Evolutionary conservation across 92 coral and sea anemone species (phyloP), one percentile per base, ranked within the genome.

Genomic region (Siderastrea radians): DNA sequence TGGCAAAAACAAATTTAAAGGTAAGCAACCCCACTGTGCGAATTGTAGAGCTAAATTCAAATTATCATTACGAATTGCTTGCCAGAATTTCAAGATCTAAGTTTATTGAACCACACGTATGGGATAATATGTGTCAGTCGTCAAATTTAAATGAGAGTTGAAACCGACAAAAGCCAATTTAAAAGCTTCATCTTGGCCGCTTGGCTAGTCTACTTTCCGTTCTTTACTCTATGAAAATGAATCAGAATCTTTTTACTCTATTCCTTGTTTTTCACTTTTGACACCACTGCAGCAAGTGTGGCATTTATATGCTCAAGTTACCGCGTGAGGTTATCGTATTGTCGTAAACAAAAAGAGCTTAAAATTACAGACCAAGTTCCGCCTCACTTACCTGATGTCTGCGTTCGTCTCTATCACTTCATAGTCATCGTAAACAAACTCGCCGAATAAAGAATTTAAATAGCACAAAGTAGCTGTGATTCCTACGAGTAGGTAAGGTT

Each of bases 361-460:
- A 38, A 76, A 26, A 67, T 38, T 66, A 13, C 49, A 80, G 65
- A 43, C 50, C 2, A 15, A 10, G 53, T 52, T 66, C 43, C 16
- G 47, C 14, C 45, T 4, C 62, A 55, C 96, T 78, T 82, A 95
- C 98, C 95, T 90, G 12, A 96, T 14, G 52, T 96, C 98, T 3
- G 80, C 69, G 88, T 96, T 96, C 19, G 94, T 90, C 72, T 89
- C 93, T 43, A 96, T 90, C 0, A 90, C 98, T 82, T 92, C 97
- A 53, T 84, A 89, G 72, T 96, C 98, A 72, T 96, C 98, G 73
- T 92, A 95, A 14, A 94, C 98, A 50, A 96, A 89, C 26, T 90
- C 92, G 17, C 98, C 98, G 4, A 73, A 71, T 67, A 94, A 38
- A 2, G 98, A 89, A 55, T 96, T 94, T 13, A 89, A 79, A 68